Evolutionary conservation across 1,140 invertebrate genomes (phyloP).

Genomic region (Drosophila albomicans): DNA sequence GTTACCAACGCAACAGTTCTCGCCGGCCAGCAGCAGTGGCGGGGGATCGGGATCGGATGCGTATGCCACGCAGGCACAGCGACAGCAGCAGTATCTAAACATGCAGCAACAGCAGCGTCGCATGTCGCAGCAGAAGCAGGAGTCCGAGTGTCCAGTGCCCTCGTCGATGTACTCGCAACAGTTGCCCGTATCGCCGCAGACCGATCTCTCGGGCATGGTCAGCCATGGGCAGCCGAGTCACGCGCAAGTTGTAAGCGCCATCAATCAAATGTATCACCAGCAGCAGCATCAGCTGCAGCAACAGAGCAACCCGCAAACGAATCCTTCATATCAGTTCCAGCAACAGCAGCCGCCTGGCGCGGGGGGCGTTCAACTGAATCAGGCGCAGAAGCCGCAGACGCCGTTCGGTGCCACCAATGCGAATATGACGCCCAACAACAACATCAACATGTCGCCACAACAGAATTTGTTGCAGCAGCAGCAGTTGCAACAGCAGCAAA

Average conservation of each 20-base stretch:
- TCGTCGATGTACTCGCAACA: slow-evolving; percentile 82
- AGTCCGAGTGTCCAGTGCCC: slow-evolving; percentile 75
- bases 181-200: slow-evolving; percentile 79
- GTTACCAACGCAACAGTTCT: slow-evolving; percentile 59
- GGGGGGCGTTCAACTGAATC: slow-evolving; percentile 43
- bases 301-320: slow-evolving; percentile 73
- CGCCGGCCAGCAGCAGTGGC: slow-evolving; percentile 64
- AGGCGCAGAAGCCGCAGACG: slow-evolving; percentile 19
- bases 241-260: slow-evolving; percentile 70
- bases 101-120: slow-evolving; percentile 70
- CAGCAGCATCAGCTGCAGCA: slow-evolving; percentile 74
- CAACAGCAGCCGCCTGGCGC: slow-evolving; percentile 74
- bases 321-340: slow-evolving; percentile 79
- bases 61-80: slow-evolving; percentile 74
- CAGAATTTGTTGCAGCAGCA: slow-evolving; percentile 18
- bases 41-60: slow-evolving; percentile 52
- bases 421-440: slow-evolving; percentile 43
- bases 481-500: slow-evolving; percentile 45
- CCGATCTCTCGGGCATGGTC: slow-evolving; percentile 73
- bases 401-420: slow-evolving; percentile 57
- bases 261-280: slow-evolving; percentile 79
- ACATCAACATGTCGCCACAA: slow-evolving; percentile 43
- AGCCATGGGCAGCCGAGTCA: slow-evolving; percentile 74
- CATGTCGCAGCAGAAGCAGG: slow-evolving; percentile 65
- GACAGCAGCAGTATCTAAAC: slow-evolving; percentile 73